Base-by-base conservation (phyloP, 2,797 vertebrate genomes). In the Helarctos malayanus region DNA sequence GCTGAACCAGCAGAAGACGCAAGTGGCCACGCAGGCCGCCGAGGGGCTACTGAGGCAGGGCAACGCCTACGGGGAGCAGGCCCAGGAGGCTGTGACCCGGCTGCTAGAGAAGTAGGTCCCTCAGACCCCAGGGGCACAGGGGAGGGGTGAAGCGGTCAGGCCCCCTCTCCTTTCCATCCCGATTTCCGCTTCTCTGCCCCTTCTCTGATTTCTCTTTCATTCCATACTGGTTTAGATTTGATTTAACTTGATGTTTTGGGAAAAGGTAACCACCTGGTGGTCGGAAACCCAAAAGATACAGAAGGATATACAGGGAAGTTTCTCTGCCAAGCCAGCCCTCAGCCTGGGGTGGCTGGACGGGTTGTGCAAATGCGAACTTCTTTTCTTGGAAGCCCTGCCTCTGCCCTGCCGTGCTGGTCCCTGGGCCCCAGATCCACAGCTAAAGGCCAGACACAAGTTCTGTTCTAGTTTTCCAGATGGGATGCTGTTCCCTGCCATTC, bases 1-100 rank as follows among this genome's bases (percentile, higher is more conserved):
- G 95, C 99, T 99, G 89, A 99, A 99, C 98, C 98, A 99, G 87
- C 99, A 99, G 96, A 98, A 99, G 96, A 99, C 99, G 96, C 99
- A 99, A 41, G 98, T 98, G 73, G 99, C 99, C 0, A 99, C 99
- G 2, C 99, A 99, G 95, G 99, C 99, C 0, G 99, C 99, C 0
- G 99, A 99, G 95, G 99, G 99, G 97, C 99, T 99, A 49, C 99
- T 99, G 93, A 99, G 99, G 52, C 99, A 99, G 97, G 99, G 98
- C 92, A 99, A 99, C 98, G 98, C 99, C 98, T 99, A 99, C 90
- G 98, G 99, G 0, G 99, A 99, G 0, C 99, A 99, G 41, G 99
- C 99, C 97, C 98, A 98, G 97, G 98, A 99, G 54, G 99, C 99
- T 0, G 98, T 99, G 88, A 98, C 99, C 79, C 97, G 87, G 0